Evolutionary conservation across 1,140 invertebrate species (phyloP).

Genomic region (Sarcophaga peregrina): DNA sequence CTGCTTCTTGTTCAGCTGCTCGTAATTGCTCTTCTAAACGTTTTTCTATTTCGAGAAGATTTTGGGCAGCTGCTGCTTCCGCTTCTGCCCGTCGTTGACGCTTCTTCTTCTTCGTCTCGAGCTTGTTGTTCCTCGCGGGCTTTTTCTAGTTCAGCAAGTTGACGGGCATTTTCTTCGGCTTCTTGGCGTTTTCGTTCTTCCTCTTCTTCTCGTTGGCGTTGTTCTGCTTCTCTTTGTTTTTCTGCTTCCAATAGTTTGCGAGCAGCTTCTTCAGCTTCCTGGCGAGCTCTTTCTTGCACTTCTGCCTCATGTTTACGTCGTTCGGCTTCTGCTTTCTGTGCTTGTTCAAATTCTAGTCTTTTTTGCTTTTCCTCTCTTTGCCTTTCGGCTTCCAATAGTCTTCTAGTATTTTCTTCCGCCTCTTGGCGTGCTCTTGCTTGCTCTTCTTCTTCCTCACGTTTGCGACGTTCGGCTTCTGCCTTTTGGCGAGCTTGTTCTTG

Average conservation of each 20-base stretch:
- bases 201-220: slow-evolving; percentile 40
- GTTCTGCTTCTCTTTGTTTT: slow-evolving; percentile 40
- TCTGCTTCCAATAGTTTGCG: slow-evolving; percentile 41
- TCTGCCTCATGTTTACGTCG: slow-evolving; percentile 23
- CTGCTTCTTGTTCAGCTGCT: slow-evolving; percentile 1
- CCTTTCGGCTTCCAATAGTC: slow-evolving; percentile 31
- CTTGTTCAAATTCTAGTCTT: slow-evolving; percentile 15
- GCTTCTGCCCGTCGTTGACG: neutral
- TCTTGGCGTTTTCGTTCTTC: neutral
- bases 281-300: slow-evolving; percentile 1
- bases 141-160: neutral
- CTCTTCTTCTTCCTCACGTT: slow-evolving; percentile 42
- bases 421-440: slow-evolving; percentile 23
- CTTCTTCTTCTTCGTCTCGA: neutral
- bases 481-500: neutral
- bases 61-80: neutral
- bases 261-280: slow-evolving; percentile 38
- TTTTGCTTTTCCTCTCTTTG: slow-evolving; percentile 43
- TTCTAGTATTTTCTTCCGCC: neutral
- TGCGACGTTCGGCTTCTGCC: slow-evolving; percentile 1
- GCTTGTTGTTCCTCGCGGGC: slow-evolving; percentile 26
- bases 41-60: slow-evolving; percentile 17
- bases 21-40: slow-evolving; percentile 16
- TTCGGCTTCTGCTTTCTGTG: slow-evolving; percentile 2
- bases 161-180: slow-evolving; percentile 17